Conservation (phyloP, 2,888 invertebrate genomes). For the Drosophila atripex region DNA sequence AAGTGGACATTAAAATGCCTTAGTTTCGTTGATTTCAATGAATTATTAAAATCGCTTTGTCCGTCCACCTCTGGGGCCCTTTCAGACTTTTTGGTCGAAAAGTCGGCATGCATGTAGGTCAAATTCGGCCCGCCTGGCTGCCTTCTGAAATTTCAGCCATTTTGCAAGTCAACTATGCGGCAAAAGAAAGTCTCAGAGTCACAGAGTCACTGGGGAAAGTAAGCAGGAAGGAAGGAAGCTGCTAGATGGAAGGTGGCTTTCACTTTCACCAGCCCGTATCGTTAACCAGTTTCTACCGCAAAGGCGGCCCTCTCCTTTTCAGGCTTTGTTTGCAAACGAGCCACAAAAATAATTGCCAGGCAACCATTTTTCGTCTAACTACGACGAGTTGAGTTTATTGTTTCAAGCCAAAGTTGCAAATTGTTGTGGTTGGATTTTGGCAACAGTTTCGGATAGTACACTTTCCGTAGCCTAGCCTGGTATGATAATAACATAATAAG, state of each 20-base stretch:
- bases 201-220: slow-evolving; percentile 12
- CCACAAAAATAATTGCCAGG: slow-evolving; percentile 63
- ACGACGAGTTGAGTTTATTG: slow-evolving; percentile 40
- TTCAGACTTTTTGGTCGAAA: slow-evolving; percentile 1
- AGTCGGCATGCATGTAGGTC: slow-evolving; percentile 62
- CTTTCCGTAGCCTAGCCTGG: neutral
- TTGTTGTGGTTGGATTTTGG: slow-evolving; percentile 23
- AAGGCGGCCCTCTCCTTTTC: slow-evolving; percentile 7
- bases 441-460: slow-evolving; percentile 17
- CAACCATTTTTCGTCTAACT: slow-evolving; percentile 29
- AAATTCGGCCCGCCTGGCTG: slow-evolving; percentile 63
- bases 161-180: slow-evolving; percentile 72
- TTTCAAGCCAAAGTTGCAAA: slow-evolving; percentile 23
- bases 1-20: slow-evolving; percentile 18
- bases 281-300: slow-evolving; percentile 12
- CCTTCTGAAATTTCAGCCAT: slow-evolving; percentile 64
- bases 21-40: slow-evolving; percentile 45
- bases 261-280: slow-evolving; percentile 45
- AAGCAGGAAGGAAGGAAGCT: slow-evolving; percentile 20
- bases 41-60: slow-evolving; percentile 67
- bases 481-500: slow-evolving; percentile 24
- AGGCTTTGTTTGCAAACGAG: slow-evolving; percentile 35
- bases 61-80: slow-evolving; percentile 16
- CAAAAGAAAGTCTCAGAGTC: slow-evolving; percentile 30
- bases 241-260: slow-evolving; percentile 52